Evolutionary conservation across 2,888 invertebrate species (phyloP), one percentile per base, ranked within the genome.

Genomic region (Ochropacha duplaris): DNA sequence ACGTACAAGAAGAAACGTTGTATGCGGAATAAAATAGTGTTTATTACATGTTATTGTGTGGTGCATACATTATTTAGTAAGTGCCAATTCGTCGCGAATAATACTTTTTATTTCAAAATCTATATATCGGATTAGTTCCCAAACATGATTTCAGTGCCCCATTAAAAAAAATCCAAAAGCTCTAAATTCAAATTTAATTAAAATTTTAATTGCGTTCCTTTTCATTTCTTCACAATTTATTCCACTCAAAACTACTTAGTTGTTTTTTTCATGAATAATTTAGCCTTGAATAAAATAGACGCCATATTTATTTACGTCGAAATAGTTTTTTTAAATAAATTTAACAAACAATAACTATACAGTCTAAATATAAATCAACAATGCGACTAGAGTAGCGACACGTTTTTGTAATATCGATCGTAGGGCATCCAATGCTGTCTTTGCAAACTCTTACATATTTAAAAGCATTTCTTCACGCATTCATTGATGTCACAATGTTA

Each of bases 1-100:
- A 89, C 90, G 86, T 88, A 74, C 77, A 75, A 65, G 74, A 65
- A 57, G 69, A 49, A 73, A 83, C 78, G 74, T 71, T 79, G 75
- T 74, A 84, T 88, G 88, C 87, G 87, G 89, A 83, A 76, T 78
- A 66, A 68, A 76, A 85, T 88, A 85, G 84, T 88, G 83, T 87
- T 44, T 86, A 83, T 79, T 83, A 83, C 74, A 24, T 24, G 24
- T 24, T 2, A 31, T 76, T 71, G 71, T 76, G 79, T 79, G 78
- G 74, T 77, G 74, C 70, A 65, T 70, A 62, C 72, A 74, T 78
- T 71, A 72, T 74, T 71, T 75, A 66, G 76, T 74, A 73, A 76
- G 78, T 82, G 76, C 19, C 8, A 16, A 44, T 44, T 9, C 19
- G 19, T 44, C 19, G 44, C 8, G 16, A 9, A 19, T 8, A 44